Evolutionary conservation across 2,888 invertebrate species (phyloP).

Genomic region (Imbricaverruca yamaguchii): DNA sequence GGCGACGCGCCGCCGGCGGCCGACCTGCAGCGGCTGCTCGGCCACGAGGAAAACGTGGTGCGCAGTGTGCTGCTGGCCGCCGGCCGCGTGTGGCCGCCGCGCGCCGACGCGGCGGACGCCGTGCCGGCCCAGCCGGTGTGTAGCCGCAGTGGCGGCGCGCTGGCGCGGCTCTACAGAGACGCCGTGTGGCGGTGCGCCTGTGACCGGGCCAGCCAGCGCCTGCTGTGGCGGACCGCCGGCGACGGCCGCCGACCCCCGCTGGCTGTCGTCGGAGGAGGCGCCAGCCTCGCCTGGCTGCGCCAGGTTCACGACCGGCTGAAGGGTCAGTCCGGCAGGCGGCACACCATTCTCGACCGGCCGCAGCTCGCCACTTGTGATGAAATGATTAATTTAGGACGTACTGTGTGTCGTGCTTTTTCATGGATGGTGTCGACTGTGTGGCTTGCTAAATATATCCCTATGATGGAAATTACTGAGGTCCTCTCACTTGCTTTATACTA

Average conservation of each 20-base stretch:
- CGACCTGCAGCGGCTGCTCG: neutral
- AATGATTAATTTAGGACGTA: too few species aligned
- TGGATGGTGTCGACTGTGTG: too few species aligned
- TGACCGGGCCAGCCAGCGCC: conserved; percentile 4
- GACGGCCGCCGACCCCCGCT: neutral
- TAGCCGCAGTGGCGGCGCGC: neutral
- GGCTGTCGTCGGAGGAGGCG: neutral
- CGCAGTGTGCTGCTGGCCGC: neutral
- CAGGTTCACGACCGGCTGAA: neutral
- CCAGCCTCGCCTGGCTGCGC: neutral
- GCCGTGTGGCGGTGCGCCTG: conserved; percentile 5
- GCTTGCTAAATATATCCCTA: too few species aligned
- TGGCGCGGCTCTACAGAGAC: conserved; percentile 18
- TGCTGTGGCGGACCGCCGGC: neutral
- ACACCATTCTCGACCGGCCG: too few species aligned
- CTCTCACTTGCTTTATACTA: too few species aligned
- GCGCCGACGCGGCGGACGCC: neutral
- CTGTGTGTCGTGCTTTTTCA: too few species aligned
- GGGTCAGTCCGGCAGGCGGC: neutral
- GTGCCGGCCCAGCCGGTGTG: neutral
- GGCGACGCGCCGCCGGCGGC: neutral
- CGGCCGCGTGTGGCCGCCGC: neutral
- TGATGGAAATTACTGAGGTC: too few species aligned
- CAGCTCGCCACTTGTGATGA: too few species aligned
- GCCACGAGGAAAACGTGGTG: neutral